A percentile compares a stretch with the other conserved stretches of the same genome.
phyloP scores from a whole-genome alignment of 2,888 invertebrate genomes.

The Melipona bicolor region DNA sequence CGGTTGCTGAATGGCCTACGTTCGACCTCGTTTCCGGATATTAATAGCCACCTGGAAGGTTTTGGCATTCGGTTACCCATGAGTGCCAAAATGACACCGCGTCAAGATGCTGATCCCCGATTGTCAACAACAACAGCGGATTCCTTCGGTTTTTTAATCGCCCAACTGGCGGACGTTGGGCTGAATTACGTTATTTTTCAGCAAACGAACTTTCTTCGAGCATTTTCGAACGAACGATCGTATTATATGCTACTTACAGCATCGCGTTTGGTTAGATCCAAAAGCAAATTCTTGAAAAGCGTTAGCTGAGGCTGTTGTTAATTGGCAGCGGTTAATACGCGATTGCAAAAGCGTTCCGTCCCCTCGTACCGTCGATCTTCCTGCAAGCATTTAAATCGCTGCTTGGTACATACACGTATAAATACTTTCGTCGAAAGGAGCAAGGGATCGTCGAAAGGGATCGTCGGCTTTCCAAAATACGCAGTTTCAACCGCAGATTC shows the following conservation, averaged over 20 bases:
- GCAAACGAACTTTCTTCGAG: neutral
- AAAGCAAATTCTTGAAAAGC: slow-evolving; percentile 75
- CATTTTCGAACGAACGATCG: neutral
- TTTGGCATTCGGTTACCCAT: slow-evolving; percentile 46
- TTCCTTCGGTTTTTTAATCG: slow-evolving; percentile 20
- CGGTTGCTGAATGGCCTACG: slow-evolving; percentile 32
- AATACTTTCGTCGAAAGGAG: too few species aligned
- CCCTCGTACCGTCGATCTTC: slow-evolving; percentile 17
- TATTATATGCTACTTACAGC: slow-evolving; percentile 77
- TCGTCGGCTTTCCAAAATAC: neutral
- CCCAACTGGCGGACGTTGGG: neutral
- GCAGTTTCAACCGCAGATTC: slow-evolving; percentile 13
- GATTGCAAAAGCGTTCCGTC: slow-evolving; percentile 42
- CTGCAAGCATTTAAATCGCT: slow-evolving; percentile 56
- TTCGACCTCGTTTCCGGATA: slow-evolving; percentile 47
- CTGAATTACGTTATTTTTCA: too few species aligned
- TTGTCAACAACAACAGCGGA: slow-evolving; percentile 35
- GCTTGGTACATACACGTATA: too few species aligned
- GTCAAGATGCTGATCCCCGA: slow-evolving; percentile 15
- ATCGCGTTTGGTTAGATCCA: slow-evolving; percentile 74
- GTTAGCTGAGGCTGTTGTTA: slow-evolving; percentile 57
- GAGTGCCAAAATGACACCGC: slow-evolving; percentile 42
- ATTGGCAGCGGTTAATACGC: slow-evolving; percentile 58
- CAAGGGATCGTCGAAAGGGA: too few species aligned
- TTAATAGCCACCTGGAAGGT: slow-evolving; percentile 52